These are phyloP conservation scores for Polyommatus icarus DNA, from an alignment of 2,888 invertebrate species.

Conservation along the genomic window DNA sequence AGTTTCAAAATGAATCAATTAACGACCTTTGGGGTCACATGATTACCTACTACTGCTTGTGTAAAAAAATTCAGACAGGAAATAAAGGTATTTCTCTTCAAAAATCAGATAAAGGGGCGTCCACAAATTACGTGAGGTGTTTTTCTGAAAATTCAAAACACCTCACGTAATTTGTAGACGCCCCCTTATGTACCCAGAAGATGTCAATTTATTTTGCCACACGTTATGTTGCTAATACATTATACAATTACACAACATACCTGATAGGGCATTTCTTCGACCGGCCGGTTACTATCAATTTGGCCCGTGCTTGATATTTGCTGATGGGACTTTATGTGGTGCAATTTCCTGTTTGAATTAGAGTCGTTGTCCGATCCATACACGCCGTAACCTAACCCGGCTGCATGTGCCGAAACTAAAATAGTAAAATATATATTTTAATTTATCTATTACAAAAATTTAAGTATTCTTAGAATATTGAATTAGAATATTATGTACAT, in stretches of 20 bases:
- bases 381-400: constrained; percentile 81
- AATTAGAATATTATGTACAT: constrained; percentile 25
- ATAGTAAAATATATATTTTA: constrained; percentile 40
- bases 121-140: too few species aligned
- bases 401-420: constrained; percentile 78
- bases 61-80: neutral
- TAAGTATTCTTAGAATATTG: constrained; percentile 24
- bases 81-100: neutral
- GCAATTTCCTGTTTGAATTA: constrained; percentile 66
- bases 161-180: too few species aligned
- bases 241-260: constrained; percentile 59
- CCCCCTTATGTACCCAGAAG: neutral
- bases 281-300: constrained; percentile 62
- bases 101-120: neutral
- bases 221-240: neutral
- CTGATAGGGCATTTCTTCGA: constrained; percentile 83
- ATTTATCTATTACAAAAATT: constrained; percentile 24
- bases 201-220: neutral
- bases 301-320: constrained; percentile 71
- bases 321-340: constrained; percentile 74
- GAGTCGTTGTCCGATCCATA: constrained; percentile 73
- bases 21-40: neutral
- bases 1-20: neutral
- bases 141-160: too few species aligned
- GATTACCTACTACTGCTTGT: neutral